Percentiles rank a stretch among this genome's conserved stretches.
Evolutionary conservation across 2,113 vertebrate genomes (phyloP).

Genomic region (Dinomys branickii): DNA sequence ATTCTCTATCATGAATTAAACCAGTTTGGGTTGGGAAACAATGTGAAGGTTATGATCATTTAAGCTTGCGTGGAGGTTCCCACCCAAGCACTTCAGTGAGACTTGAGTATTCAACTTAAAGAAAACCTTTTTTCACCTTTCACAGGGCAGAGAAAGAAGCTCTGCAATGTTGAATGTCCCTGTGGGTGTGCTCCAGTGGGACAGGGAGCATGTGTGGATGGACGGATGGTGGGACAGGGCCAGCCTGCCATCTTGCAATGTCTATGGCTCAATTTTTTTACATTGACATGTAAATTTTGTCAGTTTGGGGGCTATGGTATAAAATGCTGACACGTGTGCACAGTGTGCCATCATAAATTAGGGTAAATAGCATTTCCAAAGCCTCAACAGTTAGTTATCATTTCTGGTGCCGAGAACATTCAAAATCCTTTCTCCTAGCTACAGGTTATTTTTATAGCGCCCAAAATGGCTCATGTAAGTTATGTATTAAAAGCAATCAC

Average conservation of each 20-base stretch:
- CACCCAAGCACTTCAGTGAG: background rate
- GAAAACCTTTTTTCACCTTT: background rate
- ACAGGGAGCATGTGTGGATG: rapidly evolving
- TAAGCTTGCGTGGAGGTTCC: background rate
- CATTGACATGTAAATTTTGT: background rate
- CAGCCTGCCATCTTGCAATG: rapidly evolving
- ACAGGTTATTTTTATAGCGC: background rate
- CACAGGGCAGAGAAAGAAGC: background rate
- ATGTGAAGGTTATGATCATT: background rate
- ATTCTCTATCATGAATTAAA: background rate
- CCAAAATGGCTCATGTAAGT: background rate
- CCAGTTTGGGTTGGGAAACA: background rate
- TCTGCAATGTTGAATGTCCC: background rate
- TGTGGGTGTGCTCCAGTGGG: rapidly evolving
- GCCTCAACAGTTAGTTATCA: too few relatives aligned
- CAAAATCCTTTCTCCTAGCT: background rate
- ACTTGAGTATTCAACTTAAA: background rate
- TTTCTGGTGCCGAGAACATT: background rate
- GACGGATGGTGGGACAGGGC: background rate
- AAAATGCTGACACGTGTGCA: background rate
- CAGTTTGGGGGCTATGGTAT: background rate
- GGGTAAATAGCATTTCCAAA: background rate
- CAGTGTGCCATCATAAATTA: background rate
- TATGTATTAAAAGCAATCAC: rapidly evolving
- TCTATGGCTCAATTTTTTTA: background rate